Percentiles rank a stretch among this genome's conserved stretches.
Evolutionary conservation across 2,888 invertebrate species (phyloP).

Genomic region (Drosophila pseudotalamancana): DNA sequence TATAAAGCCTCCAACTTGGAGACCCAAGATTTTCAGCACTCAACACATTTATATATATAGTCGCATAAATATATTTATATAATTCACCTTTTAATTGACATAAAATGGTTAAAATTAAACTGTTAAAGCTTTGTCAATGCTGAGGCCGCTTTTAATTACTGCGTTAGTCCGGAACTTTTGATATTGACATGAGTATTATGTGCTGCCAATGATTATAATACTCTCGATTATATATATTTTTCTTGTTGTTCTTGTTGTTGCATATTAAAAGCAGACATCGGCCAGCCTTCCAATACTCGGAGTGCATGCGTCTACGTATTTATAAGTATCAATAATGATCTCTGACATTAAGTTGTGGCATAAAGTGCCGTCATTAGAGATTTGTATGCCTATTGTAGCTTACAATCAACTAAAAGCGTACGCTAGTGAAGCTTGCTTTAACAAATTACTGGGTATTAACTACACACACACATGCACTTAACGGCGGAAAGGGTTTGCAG

Average conservation of each 20-base stretch:
- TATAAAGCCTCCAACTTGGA: conserved; percentile 18
- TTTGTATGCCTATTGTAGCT: conserved; percentile 1
- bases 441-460: conserved; percentile 57
- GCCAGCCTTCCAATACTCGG: neutral
- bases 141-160: conserved; percentile 47
- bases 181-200: conserved; percentile 5
- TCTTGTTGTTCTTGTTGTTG: conserved; percentile 3
- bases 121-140: conserved; percentile 31
- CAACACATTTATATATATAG: neutral
- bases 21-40: conserved; percentile 30
- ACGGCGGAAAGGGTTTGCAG: neutral
- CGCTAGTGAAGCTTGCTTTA: conserved; percentile 17
- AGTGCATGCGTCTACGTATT: neutral
- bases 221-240: neutral
- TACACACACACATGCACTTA: conserved; percentile 22
- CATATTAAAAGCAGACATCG: conserved; percentile 35
- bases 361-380: conserved; percentile 16
- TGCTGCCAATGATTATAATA: conserved; percentile 31
- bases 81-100: conserved; percentile 58
- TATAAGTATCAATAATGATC: conserved; percentile 1
- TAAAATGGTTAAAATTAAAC: conserved; percentile 52
- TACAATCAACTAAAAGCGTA: conserved; percentile 7
- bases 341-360: conserved; percentile 18
- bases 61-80: conserved; percentile 19
- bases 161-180: conserved; percentile 3